Conservation (phyloP, 2,797 vertebrate genomes). For the Cryptoblepharus egeriae region DNA sequence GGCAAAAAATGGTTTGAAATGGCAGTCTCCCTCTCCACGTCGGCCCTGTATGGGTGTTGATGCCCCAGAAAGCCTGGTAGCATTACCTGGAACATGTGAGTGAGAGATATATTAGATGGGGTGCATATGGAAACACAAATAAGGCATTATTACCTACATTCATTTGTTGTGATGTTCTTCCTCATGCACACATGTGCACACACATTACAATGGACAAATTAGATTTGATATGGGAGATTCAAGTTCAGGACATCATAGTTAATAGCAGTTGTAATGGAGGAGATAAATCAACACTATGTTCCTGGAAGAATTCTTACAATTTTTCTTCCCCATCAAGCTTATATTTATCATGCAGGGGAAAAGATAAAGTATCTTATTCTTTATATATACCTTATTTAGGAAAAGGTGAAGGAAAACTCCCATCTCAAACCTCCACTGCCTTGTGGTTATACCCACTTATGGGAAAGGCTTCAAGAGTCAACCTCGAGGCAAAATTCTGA, state of each 20-base stretch:
- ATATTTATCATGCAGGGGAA: not conserved
- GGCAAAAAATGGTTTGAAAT: conserved; percentile 70
- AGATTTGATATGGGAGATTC: not conserved
- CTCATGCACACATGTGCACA: too few species aligned
- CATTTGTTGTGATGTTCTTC: not conserved
- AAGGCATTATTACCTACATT: not conserved
- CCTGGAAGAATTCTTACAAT: not conserved
- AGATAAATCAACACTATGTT: accelerated
- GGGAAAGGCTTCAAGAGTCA: too few species aligned
- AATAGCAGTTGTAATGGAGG: not conserved
- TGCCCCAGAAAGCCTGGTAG: conserved; percentile 56
- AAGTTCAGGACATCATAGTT: not conserved
- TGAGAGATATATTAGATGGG: not conserved
- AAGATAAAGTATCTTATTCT: not conserved
- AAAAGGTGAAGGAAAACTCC: too few species aligned
- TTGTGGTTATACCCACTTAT: too few species aligned
- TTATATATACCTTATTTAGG: not conserved
- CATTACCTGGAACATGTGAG: conserved; percentile 59
- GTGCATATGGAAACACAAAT: not conserved
- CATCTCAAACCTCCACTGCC: too few species aligned
- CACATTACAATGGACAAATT: not conserved
- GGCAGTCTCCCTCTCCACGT: conserved; percentile 68
- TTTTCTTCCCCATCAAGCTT: not conserved
- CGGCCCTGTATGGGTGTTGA: conserved; percentile 54
- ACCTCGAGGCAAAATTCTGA: too few species aligned